phyloP scores from a whole-genome alignment of 2,797 vertebrate genomes.

The Smutsia gigantea region DNA sequence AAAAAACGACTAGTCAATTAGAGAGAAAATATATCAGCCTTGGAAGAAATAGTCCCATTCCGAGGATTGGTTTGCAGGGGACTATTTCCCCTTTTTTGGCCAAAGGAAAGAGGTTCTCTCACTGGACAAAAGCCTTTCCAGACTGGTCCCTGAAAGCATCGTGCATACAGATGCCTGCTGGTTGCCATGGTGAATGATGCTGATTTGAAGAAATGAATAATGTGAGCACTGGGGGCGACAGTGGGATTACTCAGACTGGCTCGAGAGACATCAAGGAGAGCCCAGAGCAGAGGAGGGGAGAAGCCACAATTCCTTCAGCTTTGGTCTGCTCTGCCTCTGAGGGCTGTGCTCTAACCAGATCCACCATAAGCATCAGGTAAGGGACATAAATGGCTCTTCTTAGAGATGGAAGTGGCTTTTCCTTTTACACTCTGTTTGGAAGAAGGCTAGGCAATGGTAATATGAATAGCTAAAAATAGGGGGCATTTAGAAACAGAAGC shows the following conservation, averaged over 20 bases:
- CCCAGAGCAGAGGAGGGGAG: constrained; percentile 57
- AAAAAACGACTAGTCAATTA: not conserved
- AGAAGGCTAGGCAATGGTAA: not conserved
- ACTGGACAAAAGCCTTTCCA: constrained; percentile 64
- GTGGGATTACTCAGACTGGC: constrained; percentile 77
- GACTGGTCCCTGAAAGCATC: constrained; percentile 68
- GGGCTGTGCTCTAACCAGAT: constrained; percentile 11
- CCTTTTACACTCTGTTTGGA: constrained; percentile 19
- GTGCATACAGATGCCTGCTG: constrained; percentile 80
- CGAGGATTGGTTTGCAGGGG: not conserved
- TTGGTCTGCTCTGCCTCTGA: constrained; percentile 35
- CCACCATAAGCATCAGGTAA: constrained; percentile 67
- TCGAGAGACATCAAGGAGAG: constrained; percentile 56
- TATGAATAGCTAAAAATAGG: not conserved
- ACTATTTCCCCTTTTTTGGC: not conserved
- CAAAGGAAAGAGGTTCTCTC: constrained; percentile 55
- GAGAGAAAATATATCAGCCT: not conserved
- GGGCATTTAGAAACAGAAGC: constrained; percentile 46
- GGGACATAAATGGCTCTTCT: not conserved
- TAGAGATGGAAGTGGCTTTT: constrained; percentile 45
- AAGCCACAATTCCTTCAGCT: not conserved
- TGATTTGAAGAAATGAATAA: constrained; percentile 83
- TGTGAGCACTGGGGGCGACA: constrained; percentile 53
- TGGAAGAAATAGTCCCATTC: not conserved
- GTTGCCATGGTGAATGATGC: constrained; percentile 89